These are phyloP conservation scores for Siniperca scherzeri DNA, from an alignment of 2,797 vertebrate species.

Conservation along the genomic window DNA sequence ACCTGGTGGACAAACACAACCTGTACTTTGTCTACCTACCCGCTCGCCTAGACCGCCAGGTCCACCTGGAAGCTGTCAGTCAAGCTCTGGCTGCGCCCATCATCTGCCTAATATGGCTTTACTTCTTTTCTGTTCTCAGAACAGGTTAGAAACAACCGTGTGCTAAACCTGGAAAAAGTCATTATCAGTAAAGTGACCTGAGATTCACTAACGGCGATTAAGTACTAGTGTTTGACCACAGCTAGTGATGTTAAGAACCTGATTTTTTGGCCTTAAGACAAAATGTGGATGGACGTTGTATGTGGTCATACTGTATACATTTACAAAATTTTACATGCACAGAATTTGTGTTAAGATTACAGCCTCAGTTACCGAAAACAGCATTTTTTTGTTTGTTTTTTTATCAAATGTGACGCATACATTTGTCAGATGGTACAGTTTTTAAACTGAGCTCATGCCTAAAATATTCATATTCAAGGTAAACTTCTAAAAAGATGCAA, in stretches of 20 bases:
- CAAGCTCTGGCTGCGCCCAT: constrained; percentile 96
- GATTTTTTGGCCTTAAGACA: not conserved
- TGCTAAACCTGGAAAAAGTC: not conserved
- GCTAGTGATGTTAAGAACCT: not conserved
- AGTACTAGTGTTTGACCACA: not conserved
- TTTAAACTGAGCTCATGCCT: too few relatives aligned
- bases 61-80: constrained; percentile 94
- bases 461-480: not conserved
- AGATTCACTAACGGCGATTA: not conserved
- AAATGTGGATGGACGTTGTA: too few relatives aligned
- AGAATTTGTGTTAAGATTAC: not conserved
- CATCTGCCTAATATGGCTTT: constrained; percentile 96
- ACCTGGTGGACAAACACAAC: constrained; percentile 97
- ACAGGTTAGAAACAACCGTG: constrained; percentile 83
- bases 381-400: not conserved
- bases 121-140: constrained; percentile 94
- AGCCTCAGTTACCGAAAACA: not conserved
- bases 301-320: not conserved
- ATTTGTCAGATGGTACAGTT: not conserved
- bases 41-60: constrained; percentile 89
- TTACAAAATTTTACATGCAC: not conserved
- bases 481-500: not conserved
- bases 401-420: not conserved
- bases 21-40: constrained; percentile 94
- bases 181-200: not conserved